Base-by-base conservation (phyloP, 2,888 invertebrate species). In the Aproaerema taeniolella region DNA sequence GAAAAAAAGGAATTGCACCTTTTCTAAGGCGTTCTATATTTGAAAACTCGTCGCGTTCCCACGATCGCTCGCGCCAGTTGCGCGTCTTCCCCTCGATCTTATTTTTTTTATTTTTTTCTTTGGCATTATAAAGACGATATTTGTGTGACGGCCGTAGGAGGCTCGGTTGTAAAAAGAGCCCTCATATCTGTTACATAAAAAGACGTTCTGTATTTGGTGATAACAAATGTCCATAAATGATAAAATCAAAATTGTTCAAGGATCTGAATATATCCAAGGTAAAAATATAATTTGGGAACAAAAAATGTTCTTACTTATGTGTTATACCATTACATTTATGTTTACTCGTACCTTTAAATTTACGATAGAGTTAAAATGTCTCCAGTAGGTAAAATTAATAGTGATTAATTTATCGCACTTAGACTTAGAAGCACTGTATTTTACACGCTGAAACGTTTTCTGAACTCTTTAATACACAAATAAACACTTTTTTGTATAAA, bases 31-130 rank as follows among this genome's bases (percentile, higher is more conserved):
- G 80, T 78, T 80, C 77, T 78, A 77, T 74, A 80, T 78, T 80
- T 76, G 74, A 77, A 71, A 78, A 77, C 76, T 75, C 74, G 79
- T 74, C 70, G 72, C 74, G 78, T 87, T 86, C 87, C 86, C 86
- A 86, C 87, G 87, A 68, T 83, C 76, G 76, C 76, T 73, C 77
- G 78, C 85, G 86, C 81, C 83, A 86, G 85, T 86, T 86, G 86
- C 64, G 62, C 72, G 68, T 74, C 77, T 78, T 70, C 72, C 79
- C 81, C 72, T 73, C 66, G 60, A 65, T 63, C 57, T 64, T 65
- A 67, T 61, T 63, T 69, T 74, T 69, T 72, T 70, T 70, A 4
- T 25, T 34, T 34, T 35, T 35, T 35, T 35, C 26, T 52, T 53
- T 62, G 61, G 64, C 55, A 67, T 72, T 65, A 62, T 54, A 52